Conservation (phyloP, 2,113 vertebrate genomes). For the Galemys pyrenaicus region DNA sequence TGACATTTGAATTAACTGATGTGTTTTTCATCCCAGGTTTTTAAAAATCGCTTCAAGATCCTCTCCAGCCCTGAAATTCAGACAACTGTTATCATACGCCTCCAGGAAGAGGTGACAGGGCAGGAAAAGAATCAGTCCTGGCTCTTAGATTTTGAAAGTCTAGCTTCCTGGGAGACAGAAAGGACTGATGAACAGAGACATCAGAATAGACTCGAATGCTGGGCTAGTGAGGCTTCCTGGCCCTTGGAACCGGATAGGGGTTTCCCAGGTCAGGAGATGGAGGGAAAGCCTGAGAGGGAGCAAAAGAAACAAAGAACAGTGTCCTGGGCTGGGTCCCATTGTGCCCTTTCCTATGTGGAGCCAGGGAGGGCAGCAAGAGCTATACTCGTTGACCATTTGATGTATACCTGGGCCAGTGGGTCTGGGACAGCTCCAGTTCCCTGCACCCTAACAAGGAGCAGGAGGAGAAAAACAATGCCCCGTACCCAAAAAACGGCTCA, state of each 20-base stretch:
- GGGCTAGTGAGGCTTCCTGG: neutral
- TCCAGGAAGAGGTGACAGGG: neutral
- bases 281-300: neutral
- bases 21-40: neutral
- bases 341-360: neutral
- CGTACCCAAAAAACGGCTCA: neutral
- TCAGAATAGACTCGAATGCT: neutral
- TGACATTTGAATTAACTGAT: neutral
- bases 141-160: neutral
- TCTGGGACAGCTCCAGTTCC: neutral
- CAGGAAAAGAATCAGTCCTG: neutral
- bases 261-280: neutral
- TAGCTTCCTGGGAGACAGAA: neutral
- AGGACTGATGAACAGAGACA: too few species aligned
- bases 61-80: neutral
- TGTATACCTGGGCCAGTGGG: too few species aligned
- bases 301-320: accelerated
- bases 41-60: neutral
- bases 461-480: neutral
- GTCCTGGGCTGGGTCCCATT: neutral
- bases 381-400: accelerated
- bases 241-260: neutral
- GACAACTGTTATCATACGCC: neutral
- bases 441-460: neutral
- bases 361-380: neutral